phyloP scores from a whole-genome alignment of 2,797 vertebrate genomes.

The Paguma larvata region DNA sequence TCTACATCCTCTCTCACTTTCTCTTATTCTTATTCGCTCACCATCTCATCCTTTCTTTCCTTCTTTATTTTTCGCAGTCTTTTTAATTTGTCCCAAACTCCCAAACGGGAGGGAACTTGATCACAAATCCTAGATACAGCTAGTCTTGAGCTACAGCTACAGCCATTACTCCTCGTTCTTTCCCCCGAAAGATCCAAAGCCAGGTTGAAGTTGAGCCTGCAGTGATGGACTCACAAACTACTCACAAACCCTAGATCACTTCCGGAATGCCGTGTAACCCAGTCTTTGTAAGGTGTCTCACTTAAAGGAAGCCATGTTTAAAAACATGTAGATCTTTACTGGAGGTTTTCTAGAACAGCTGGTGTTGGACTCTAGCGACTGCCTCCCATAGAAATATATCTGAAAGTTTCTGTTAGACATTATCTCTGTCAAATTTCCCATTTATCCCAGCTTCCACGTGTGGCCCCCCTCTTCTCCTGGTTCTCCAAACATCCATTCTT shows the following conservation, averaged over 20 bases:
- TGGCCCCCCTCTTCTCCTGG: accelerated
- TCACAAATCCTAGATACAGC: not conserved
- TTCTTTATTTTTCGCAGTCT: conserved; percentile 11
- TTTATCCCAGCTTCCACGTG: not conserved
- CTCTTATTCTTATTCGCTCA: conserved; percentile 51
- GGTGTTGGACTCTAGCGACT: not conserved
- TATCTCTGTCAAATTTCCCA: not conserved
- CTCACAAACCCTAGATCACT: not conserved
- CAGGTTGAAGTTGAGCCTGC: not conserved
- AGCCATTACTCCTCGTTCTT: not conserved
- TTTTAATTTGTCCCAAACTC: not conserved
- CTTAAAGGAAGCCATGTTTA: not conserved
- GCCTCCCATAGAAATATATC: not conserved
- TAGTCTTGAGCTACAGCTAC: not conserved
- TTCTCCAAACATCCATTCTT: not conserved
- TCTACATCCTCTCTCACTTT: conserved; percentile 55
- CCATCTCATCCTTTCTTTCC: not conserved
- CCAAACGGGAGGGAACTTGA: not conserved
- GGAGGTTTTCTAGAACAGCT: not conserved
- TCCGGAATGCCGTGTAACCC: not conserved
- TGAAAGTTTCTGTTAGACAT: not conserved
- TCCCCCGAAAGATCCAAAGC: not conserved
- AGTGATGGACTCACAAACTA: not conserved
- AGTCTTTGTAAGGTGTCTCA: not conserved
- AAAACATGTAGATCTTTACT: not conserved